Evolutionary conservation across 1,140 invertebrate genomes (phyloP).

Genomic region (Cotesia vestalis): DNA sequence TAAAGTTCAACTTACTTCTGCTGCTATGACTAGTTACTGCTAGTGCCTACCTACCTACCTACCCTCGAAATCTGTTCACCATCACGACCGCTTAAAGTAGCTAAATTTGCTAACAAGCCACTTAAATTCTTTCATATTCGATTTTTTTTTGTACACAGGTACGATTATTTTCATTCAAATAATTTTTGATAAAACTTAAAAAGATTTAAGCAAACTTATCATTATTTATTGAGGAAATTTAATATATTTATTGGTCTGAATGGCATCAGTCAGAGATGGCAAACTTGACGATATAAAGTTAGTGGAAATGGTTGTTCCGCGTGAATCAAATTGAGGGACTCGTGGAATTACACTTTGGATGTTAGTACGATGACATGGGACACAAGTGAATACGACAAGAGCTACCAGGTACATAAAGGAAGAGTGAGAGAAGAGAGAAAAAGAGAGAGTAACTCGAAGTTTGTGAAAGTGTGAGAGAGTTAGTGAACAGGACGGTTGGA

Average conservation of each 20-base stretch:
- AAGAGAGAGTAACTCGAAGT: slow-evolving; percentile 1
- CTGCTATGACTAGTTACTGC: no score
- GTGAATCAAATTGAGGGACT: slow-evolving; percentile 32
- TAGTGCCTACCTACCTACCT: slow-evolving; percentile 1
- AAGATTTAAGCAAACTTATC: no score
- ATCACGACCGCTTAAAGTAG: slow-evolving; percentile 24
- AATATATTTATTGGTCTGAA: slow-evolving; percentile 10
- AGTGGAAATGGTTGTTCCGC: slow-evolving; percentile 33
- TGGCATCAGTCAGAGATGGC: slow-evolving; percentile 12
- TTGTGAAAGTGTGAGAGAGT: slow-evolving; percentile 6
- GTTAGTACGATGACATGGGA: slow-evolving; percentile 4
- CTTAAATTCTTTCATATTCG: background rate
- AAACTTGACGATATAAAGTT: slow-evolving; percentile 34
- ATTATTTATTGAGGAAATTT: background rate
- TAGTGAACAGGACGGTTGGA: slow-evolving; percentile 26
- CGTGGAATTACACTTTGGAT: slow-evolving; percentile 25
- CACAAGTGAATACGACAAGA: slow-evolving; percentile 6
- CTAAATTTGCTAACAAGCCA: slow-evolving; percentile 38
- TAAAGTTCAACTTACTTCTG: slow-evolving; percentile 23
- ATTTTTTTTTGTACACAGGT: slow-evolving; percentile 12
- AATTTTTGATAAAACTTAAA: no score
- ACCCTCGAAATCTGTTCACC: slow-evolving; percentile 34
- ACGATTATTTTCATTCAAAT: background rate
- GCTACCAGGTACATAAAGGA: background rate
- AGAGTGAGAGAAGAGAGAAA: background rate